Evolutionary conservation across 2,797 vertebrate species (phyloP).

Genomic region (Cirrhinus molitorella): DNA sequence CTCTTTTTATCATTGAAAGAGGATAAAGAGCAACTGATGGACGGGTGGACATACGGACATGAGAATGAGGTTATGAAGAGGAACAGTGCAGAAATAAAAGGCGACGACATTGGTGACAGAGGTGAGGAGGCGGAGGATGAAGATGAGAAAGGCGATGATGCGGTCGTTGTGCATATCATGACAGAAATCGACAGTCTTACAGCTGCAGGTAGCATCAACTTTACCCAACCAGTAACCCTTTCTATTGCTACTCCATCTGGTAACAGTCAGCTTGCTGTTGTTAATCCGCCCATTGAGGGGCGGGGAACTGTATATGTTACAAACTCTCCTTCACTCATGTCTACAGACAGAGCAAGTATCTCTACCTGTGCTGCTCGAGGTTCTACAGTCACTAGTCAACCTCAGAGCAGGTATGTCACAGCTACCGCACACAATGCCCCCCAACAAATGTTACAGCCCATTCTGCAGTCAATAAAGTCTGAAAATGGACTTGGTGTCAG

Average conservation of each 20-base stretch:
- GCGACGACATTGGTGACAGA: no score
- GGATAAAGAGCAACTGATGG: conserved; percentile 16
- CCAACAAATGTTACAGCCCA: no score
- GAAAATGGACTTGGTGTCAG: no score
- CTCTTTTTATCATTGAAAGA: conserved; percentile 10
- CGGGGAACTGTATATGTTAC: no score
- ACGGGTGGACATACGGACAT: background rate
- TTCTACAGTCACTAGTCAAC: no score
- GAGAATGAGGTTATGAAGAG: background rate
- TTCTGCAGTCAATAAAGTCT: no score
- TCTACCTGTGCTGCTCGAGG: no score
- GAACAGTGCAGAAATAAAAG: background rate
- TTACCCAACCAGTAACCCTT: background rate
- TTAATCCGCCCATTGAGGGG: background rate
- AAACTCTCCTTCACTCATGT: no score
- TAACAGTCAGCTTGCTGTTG: background rate
- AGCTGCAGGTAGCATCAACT: background rate
- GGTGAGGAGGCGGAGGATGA: background rate
- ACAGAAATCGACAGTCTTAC: background rate
- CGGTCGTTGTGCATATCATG: background rate
- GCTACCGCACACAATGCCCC: no score
- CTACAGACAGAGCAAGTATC: no score
- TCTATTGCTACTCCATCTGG: background rate
- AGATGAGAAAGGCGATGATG: background rate
- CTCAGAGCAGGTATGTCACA: no score